Evolutionary conservation across 2,113 vertebrate genomes (phyloP), one percentile per base, ranked within the genome.

Genomic region (Antennarius striatus): DNA sequence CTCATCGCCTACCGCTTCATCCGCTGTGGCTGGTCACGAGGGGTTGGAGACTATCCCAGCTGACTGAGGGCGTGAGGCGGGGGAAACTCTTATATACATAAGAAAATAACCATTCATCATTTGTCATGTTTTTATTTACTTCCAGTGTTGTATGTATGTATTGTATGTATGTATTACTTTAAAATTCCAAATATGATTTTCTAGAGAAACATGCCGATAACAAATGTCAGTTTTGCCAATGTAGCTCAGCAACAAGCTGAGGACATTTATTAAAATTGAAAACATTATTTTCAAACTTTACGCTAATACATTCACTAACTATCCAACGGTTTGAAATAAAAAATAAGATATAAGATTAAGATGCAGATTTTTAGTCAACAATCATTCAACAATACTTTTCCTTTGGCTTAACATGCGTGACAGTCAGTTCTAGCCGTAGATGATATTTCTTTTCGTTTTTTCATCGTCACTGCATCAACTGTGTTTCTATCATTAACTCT

Each of bases 111-210:
- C 11, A 10, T 47, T 13, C 16, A 28, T 54, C 4, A 22, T 4
- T 42, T 63, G 3, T 29, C 12, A 28, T 50, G 0, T 1, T 66
- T 79, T 82, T 76, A 71, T 73, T 86, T 84, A 36, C 48, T 6
- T 4, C 63, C n/a, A 43, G 6, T 43, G 42, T 36, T 36, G 32
- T 36, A 36, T 22, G 22, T 22, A 22, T 22, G 22, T 40, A 9
- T 40, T 9, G 9, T n/a, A 22, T 29, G 30, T 40, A 39, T 4
- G 1, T 43, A 53, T 63, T 54, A 67, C 9, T 47, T 7, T 55
- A 30, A 56, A 73, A 66, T 50, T 3, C 42, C 0, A 36, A 52
- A 8, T 29, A 40, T n/a, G 52, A 16, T 54, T 53, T 48, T n/a
- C 13, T 43, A 68, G 11, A 56, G 52, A 71, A 69, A 53, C 58